Conservation (phyloP, 2,888 invertebrate genomes). For the Diaphora mendica region DNA sequence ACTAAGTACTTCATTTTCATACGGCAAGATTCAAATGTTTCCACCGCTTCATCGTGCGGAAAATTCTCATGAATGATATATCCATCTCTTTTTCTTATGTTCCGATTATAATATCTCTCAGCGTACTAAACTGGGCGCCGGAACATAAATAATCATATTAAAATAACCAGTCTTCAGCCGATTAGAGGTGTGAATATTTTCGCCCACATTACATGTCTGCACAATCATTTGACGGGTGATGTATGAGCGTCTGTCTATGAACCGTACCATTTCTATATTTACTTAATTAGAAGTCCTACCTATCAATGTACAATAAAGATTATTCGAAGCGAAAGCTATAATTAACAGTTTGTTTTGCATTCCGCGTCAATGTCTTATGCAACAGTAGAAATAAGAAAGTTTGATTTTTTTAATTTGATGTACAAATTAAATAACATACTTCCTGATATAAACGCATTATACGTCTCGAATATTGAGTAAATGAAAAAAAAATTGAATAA, state of each 20-base stretch:
- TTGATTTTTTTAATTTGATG: constrained; percentile 14
- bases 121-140: constrained; percentile 45
- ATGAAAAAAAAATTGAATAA: constrained; percentile 46
- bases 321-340: background rate
- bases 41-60: background rate
- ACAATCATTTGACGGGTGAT: constrained; percentile 46
- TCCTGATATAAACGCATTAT: constrained; percentile 25
- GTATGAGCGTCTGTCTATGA: constrained; percentile 23
- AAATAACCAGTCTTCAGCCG: constrained; percentile 50
- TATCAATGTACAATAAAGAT: constrained; percentile 5
- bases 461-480: constrained; percentile 25
- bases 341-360: constrained; percentile 20
- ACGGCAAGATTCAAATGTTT: background rate
- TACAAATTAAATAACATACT: constrained; percentile 25
- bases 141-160: constrained; percentile 53
- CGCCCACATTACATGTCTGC: constrained; percentile 45
- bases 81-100: constrained; percentile 37
- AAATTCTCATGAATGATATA: constrained; percentile 31
- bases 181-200: constrained; percentile 52
- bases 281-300: constrained; percentile 20
- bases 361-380: constrained; percentile 25
- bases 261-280: constrained; percentile 33
- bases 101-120: constrained; percentile 47
- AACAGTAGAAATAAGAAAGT: constrained; percentile 23
- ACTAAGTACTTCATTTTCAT: background rate